A percentile compares a stretch with the other conserved stretches of the same genome.
phyloP scores from a whole-genome alignment of 2,797 vertebrate genomes.

The Bradypodion pumilum region DNA sequence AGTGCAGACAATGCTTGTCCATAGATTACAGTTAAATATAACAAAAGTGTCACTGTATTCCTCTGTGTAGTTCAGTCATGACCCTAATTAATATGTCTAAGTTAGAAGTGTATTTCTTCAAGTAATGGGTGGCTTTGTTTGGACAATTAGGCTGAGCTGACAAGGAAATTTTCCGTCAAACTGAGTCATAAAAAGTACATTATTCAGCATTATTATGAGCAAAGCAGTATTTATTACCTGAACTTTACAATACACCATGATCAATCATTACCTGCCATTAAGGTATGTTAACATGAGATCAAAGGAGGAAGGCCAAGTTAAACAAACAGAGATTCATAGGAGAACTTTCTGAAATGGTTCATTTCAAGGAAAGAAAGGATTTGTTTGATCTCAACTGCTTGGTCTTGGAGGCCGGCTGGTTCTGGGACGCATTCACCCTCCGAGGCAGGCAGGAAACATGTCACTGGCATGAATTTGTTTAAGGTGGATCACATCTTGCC shows the following conservation, averaged over 20 bases:
- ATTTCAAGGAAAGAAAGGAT: constrained; percentile 68
- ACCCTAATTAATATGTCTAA: constrained; percentile 84
- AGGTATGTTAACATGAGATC: constrained; percentile 85
- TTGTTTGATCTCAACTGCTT: constrained; percentile 63
- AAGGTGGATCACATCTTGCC: no score
- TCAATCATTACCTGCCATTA: constrained; percentile 88
- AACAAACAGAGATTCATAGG: constrained; percentile 78
- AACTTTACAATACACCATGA: constrained; percentile 82
- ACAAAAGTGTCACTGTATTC: constrained; percentile 78
- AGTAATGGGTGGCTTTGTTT: constrained; percentile 84
- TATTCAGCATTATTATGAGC: constrained; percentile 85
- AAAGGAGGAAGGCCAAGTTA: constrained; percentile 80
- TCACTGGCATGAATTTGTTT: no score
- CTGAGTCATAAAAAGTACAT: constrained; percentile 85
- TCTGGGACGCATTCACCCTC: no score
- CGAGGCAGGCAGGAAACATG: no score
- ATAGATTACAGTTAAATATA: constrained; percentile 83
- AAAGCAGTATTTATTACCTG: constrained; percentile 83
- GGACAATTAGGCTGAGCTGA: constrained; percentile 81
- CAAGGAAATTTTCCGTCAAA: constrained; percentile 85
- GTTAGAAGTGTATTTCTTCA: constrained; percentile 78
- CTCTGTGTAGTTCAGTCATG: constrained; percentile 77
- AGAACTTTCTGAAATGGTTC: constrained; percentile 67
- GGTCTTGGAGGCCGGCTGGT: no score
- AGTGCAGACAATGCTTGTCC: constrained; percentile 77